Base-by-base conservation (phyloP, 1,140 invertebrate genomes). In the Venturia canescens region DNA sequence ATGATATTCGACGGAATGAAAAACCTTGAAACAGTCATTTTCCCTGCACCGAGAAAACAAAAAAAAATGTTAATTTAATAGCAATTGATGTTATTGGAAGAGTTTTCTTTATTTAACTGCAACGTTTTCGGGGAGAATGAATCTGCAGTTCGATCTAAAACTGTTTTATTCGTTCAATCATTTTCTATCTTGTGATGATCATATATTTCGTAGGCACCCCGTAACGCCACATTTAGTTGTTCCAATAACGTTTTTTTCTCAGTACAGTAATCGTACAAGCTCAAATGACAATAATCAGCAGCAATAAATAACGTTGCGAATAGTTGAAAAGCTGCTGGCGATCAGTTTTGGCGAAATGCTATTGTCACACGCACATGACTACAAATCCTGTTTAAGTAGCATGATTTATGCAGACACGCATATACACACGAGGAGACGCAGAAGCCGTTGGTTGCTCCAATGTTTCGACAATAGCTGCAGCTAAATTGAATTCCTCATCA, bases 401-500 rank as follows among this genome's bases (percentile, higher is more conserved):
- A 63, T 63, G 60, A 63, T 63, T 63, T 63, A 63, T 63, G 23
- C 60, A 13, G 27, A 23, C 60, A 63, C 23, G 15, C 21, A 63
- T 23, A 11, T 18, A 53, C 16, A 53, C 50, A 57, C 53, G 16
- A 6, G n/a, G 11, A 57, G 11, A n/a, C 9, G n/a, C 53, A 63
- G n/a, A 26, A 13, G 11, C 60, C 9, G 4, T 15, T 63, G 11
- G 23, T 5, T 63, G 60, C n/a, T 26, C 7, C 21, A 9, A 27
- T 63, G 60, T 7, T 23, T 23, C 60, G 26, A 63, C 23, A 63
- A 63, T 63, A 23, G n/a, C 60, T 63, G 21, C 21, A 26, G 23
- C 60, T 63, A 63, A 63, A 63, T 63, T 63, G 23, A 63, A 63
- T 63, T 63, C 60, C 60, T 63, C n/a, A 63, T 63, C 21, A 63